These are phyloP conservation scores for Epinotia brunnichana DNA, from an alignment of 2,888 invertebrate genomes.

Conservation along the genomic window DNA sequence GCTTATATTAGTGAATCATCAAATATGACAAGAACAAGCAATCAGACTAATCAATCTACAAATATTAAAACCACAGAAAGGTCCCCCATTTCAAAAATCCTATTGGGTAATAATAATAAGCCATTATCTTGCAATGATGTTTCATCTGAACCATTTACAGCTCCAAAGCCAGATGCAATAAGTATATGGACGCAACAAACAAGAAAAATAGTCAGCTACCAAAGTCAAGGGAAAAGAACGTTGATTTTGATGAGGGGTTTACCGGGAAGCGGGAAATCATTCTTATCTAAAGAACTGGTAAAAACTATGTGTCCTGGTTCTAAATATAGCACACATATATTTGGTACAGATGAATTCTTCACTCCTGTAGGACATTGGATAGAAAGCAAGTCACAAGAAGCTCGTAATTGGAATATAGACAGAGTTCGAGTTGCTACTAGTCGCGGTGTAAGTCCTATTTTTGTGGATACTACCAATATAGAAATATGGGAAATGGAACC, in stretches of 20 bases:
- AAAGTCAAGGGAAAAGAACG: constrained; percentile 82
- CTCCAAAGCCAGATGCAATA: constrained; percentile 5
- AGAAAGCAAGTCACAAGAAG: constrained; percentile 75
- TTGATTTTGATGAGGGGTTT: constrained; percentile 91
- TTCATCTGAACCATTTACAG: constrained; percentile 47
- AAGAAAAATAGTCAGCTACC: constrained; percentile 56
- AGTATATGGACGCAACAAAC: constrained; percentile 60
- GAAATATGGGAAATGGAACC: constrained; percentile 93
- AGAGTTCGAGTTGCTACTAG: constrained; percentile 83
- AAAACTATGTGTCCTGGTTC: constrained; percentile 58
- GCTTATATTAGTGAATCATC: too few species aligned
- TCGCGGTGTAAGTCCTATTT: constrained; percentile 88
- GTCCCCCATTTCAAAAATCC: too few species aligned
- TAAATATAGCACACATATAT: constrained; percentile 57
- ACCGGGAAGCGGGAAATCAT: constrained; percentile 93
- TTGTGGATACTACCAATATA: constrained; percentile 95
- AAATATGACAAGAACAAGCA: too few species aligned
- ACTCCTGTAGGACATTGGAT: constrained; percentile 58
- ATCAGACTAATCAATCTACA: too few species aligned
- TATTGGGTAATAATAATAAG: not conserved
- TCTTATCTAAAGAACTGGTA: constrained; percentile 85
- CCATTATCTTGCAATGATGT: constrained; percentile 45
- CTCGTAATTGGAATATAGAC: constrained; percentile 89
- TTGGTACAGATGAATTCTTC: constrained; percentile 72
- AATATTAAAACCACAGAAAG: too few species aligned